These are phyloP conservation scores for Aethina tumida DNA, from an alignment of 1,140 invertebrate genomes.

Conservation along the genomic window DNA sequence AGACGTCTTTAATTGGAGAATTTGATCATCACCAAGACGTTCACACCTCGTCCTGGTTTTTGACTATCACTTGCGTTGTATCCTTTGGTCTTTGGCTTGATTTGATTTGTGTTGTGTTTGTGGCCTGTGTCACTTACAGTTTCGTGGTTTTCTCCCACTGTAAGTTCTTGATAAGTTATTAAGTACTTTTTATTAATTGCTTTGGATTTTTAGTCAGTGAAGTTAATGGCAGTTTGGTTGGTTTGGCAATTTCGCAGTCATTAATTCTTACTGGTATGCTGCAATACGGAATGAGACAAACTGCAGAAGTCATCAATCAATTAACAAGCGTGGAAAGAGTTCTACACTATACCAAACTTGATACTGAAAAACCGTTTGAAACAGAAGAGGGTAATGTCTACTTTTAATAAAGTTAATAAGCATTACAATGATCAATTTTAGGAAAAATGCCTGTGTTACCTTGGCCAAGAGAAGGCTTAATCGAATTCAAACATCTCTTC, in stretches of 20 bases:
- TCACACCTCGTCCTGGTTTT: conserved; percentile 42
- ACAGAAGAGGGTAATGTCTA: conserved; percentile 38
- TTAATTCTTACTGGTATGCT: conserved; percentile 75
- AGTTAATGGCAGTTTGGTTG: conserved; percentile 50
- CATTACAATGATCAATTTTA: conserved; percentile 5
- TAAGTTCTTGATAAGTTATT: conserved; percentile 13
- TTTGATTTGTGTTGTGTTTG: conserved; percentile 55
- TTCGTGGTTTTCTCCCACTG: conserved; percentile 48
- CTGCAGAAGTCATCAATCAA: conserved; percentile 71
- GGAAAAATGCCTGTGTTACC: conserved; percentile 13
- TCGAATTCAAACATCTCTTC: conserved; percentile 54
- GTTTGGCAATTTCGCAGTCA: conserved; percentile 74
- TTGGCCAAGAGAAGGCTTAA: conserved; percentile 30
- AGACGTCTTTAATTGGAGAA: conserved; percentile 31
- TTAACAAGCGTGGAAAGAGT: conserved; percentile 77
- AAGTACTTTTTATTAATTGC: not conserved
- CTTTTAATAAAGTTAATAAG: not conserved
- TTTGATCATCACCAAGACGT: conserved; percentile 35
- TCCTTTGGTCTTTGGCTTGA: conserved; percentile 77
- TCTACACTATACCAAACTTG: conserved; percentile 60
- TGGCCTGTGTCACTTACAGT: conserved; percentile 59
- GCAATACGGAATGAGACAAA: conserved; percentile 74
- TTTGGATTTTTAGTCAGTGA: conserved; percentile 8
- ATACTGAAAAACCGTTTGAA: conserved; percentile 42
- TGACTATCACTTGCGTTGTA: conserved; percentile 61